Conservation (phyloP, 2,113 vertebrate species). For the Arvicanthis niloticus region DNA sequence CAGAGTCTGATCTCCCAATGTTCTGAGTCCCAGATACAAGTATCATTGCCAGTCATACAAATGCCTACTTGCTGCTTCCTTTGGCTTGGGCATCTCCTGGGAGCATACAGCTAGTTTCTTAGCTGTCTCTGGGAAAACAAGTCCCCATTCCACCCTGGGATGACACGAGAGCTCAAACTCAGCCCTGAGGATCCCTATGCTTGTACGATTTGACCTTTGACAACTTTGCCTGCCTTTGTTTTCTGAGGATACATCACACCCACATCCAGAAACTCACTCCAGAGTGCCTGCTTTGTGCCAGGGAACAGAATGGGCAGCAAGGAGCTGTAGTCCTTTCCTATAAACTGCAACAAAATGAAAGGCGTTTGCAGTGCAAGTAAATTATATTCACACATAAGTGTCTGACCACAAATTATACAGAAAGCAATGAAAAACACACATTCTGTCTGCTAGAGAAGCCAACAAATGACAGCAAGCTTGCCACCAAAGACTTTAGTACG, state of each 20-base stretch:
- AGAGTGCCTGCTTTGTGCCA: not conserved
- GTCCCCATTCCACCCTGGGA: not conserved
- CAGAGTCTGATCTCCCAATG: not conserved
- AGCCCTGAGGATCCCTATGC: not conserved
- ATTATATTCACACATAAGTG: not conserved
- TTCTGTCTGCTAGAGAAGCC: not conserved
- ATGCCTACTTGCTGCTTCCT: slow-evolving; percentile 16
- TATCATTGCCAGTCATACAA: not conserved
- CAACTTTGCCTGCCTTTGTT: not conserved
- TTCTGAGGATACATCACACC: not conserved
- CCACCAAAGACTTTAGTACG: too few relatives aligned
- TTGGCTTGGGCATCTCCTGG: not conserved
- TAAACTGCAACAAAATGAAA: not conserved
- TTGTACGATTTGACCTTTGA: not conserved
- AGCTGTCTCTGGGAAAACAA: not conserved
- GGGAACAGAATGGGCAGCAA: not conserved
- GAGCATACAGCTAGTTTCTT: not conserved
- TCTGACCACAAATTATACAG: not conserved
- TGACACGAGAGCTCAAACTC: not conserved
- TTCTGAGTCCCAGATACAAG: not conserved
- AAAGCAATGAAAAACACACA: not conserved
- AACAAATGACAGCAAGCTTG: not conserved
- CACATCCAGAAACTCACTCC: not conserved
- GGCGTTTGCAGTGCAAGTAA: not conserved
- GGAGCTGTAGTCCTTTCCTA: not conserved